These are phyloP conservation scores for Actinia equina DNA, from an alignment of 64 coral and sea anemone genomes.

Conservation along the genomic window DNA sequence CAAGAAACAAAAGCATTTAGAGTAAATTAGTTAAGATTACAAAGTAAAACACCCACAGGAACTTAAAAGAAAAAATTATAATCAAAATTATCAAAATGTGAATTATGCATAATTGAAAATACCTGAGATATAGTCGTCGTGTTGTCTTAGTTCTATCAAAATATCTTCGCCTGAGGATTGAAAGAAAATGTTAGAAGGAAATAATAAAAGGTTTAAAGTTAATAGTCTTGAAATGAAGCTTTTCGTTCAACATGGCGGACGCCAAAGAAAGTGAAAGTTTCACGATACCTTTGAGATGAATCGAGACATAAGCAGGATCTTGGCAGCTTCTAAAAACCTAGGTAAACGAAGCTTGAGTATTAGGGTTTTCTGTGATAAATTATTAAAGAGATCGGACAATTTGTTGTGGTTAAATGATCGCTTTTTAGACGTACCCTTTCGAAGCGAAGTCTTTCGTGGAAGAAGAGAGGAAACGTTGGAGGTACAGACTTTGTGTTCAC, in stretches of 20 bases:
- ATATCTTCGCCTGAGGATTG: conserved; percentile 82
- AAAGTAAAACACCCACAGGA: neutral
- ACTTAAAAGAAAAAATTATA: neutral
- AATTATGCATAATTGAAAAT: neutral
- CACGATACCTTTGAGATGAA: conserved; percentile 85
- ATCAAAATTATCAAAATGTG: neutral
- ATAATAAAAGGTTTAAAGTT: neutral
- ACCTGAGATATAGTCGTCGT: conserved; percentile 99
- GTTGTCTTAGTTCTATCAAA: conserved; percentile 79
- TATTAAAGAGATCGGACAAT: neutral
- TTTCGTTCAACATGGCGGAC: conserved; percentile 47
- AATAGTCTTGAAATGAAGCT: neutral
- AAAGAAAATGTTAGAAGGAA: neutral
- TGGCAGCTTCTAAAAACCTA: conserved; percentile 97
- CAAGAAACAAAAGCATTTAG: neutral
- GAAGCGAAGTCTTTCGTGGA: conserved; percentile 93
- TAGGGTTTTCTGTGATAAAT: conserved; percentile 6
- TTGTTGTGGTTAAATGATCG: neutral
- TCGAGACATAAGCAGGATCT: conserved; percentile 96
- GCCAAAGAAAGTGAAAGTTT: neutral
- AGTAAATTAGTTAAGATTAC: neutral
- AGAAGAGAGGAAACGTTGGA: conserved; percentile 95
- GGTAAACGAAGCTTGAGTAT: conserved; percentile 23
- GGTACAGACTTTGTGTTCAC: conserved; percentile 90
- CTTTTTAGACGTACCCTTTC: conserved; percentile 68